These are phyloP conservation scores for Gryon sp. DNA, from an alignment of 1,140 invertebrate species.

Conservation along the genomic window DNA sequence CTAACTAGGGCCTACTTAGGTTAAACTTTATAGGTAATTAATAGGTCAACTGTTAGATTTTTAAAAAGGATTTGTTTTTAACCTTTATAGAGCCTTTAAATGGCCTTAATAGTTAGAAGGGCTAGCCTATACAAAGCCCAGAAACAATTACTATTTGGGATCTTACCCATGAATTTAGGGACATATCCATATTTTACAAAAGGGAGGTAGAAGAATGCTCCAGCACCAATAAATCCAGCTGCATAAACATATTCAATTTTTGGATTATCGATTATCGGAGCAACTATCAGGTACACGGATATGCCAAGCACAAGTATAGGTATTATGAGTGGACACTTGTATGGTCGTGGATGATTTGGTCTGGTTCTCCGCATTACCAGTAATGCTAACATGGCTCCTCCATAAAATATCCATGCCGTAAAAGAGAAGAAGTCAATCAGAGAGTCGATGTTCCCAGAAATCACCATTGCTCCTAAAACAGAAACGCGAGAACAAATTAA, in stretches of 20 bases:
- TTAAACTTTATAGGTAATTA: no score
- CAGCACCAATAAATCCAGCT: conserved; percentile 90
- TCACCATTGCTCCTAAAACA: conserved; percentile 87
- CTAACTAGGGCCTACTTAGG: no score
- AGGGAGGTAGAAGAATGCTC: conserved; percentile 94
- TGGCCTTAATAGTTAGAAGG: no score
- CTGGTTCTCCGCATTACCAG: conserved; percentile 93
- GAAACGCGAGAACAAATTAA: conserved; percentile 62
- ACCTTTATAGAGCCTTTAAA: no score
- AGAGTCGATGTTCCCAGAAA: conserved; percentile 93
- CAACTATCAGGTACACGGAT: conserved; percentile 94
- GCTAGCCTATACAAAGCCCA: no score
- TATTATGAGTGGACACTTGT: conserved; percentile 95
- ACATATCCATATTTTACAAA: conserved; percentile 93
- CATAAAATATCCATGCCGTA: conserved; percentile 97
- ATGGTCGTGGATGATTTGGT: conserved; percentile 91
- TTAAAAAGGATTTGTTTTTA: no score
- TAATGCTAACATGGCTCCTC: conserved; percentile 91
- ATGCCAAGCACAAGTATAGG: conserved; percentile 92
- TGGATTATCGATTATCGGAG: conserved; percentile 94
- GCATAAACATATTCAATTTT: conserved; percentile 95
- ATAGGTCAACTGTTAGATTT: no score
- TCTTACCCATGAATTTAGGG: conserved; percentile 90
- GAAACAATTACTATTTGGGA: no score
- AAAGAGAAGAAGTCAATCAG: conserved; percentile 98